These are phyloP conservation scores for Onthophagus taurus DNA, from an alignment of 1,140 invertebrate genomes.

Conservation along the genomic window DNA sequence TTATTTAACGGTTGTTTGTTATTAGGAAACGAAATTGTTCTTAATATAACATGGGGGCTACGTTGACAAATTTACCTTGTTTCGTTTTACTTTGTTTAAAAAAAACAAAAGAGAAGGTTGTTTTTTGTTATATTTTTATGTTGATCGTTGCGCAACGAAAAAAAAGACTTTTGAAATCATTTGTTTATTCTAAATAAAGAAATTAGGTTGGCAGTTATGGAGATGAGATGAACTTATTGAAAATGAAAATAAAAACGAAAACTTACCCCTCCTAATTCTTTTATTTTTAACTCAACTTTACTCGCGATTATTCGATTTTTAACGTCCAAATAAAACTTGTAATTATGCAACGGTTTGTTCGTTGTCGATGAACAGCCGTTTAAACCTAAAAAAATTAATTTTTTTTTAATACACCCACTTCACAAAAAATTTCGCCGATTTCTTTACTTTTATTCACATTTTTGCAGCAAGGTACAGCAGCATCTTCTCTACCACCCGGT, in stretches of 20 bases:
- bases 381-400: neutral
- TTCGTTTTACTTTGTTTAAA: neutral
- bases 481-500: constrained; percentile 15
- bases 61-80: constrained; percentile 12
- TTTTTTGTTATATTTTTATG: constrained; percentile 7
- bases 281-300: constrained; percentile 53
- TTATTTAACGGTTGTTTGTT: neutral
- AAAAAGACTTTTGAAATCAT: neutral
- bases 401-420: neutral
- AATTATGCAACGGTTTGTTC: constrained; percentile 46
- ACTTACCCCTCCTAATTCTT: constrained; percentile 58
- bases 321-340: constrained; percentile 61
- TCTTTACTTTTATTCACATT: constrained; percentile 18
- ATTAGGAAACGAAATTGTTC: neutral
- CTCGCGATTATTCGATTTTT: constrained; percentile 50
- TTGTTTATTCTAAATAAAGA: constrained; percentile 8
- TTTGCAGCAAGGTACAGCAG: constrained; percentile 5
- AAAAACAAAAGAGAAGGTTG: neutral
- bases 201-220: too few species aligned
- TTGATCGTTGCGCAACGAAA: constrained; percentile 4
- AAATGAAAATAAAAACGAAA: too few species aligned
- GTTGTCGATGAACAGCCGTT: neutral
- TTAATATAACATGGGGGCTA: constrained; percentile 1
- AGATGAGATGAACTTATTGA: too few species aligned
- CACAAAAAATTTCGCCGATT: neutral